Conservation (phyloP, 1,140 invertebrate genomes). For the Psix sp. region DNA sequence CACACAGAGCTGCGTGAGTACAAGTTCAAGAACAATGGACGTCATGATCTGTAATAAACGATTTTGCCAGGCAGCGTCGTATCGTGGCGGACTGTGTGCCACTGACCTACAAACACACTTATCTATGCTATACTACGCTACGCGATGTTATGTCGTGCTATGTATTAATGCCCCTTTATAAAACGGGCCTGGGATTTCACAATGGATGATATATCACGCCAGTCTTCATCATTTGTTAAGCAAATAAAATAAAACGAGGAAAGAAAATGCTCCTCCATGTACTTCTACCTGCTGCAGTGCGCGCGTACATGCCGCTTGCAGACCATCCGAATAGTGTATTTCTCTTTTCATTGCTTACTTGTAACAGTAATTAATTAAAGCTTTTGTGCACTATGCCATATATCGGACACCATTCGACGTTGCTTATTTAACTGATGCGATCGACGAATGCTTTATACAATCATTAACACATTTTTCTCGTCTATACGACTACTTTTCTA, state of each 20-base stretch:
- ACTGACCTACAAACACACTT: slow-evolving; percentile 77
- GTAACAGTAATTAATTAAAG: slow-evolving; percentile 21
- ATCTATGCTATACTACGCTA: slow-evolving; percentile 72
- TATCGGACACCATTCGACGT: slow-evolving; percentile 39
- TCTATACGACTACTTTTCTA: too few relatives aligned
- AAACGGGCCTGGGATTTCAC: slow-evolving; percentile 30
- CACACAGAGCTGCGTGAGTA: slow-evolving; percentile 60
- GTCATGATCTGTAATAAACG: slow-evolving; percentile 70
- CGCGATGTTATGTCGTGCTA: slow-evolving; percentile 44
- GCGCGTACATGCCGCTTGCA: too few relatives aligned
- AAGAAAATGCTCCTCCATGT: slow-evolving; percentile 23
- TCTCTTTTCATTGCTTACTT: slow-evolving; percentile 32
- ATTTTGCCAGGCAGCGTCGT: slow-evolving; percentile 65
- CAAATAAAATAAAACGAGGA: slow-evolving; percentile 37
- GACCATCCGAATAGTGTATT: slow-evolving; percentile 35
- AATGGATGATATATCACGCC: slow-evolving; percentile 51
- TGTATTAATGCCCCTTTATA: slow-evolving; percentile 65
- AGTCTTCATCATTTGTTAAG: slow-evolving; percentile 40
- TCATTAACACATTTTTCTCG: too few relatives aligned
- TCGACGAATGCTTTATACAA: too few relatives aligned
- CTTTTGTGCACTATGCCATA: slow-evolving; percentile 34
- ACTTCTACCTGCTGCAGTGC: neutral
- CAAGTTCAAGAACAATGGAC: slow-evolving; percentile 75
- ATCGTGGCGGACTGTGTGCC: slow-evolving; percentile 66
- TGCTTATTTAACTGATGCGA: slow-evolving; percentile 27